Percentiles rank a stretch among this genome's conserved stretches.
Evolutionary conservation across 2,797 vertebrate genomes (phyloP).

Genomic region (Pterois miles): DNA sequence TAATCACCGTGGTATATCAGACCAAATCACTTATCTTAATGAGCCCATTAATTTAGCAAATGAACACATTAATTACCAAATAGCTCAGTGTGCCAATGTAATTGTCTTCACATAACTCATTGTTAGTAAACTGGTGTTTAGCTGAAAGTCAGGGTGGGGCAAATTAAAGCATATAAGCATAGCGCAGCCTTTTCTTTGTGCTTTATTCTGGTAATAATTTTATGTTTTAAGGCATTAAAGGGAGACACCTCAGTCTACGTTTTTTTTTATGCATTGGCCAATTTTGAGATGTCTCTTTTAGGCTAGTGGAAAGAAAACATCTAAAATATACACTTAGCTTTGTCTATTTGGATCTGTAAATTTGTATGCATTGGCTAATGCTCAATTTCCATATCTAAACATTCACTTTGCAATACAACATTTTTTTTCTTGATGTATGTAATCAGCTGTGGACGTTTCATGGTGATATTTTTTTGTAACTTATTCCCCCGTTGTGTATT

Average conservation of each 20-base stretch:
- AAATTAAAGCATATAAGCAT: too few species aligned
- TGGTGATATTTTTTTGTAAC: neutral
- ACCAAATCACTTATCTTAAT: slow-evolving; percentile 42
- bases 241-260: neutral
- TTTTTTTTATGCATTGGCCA: neutral
- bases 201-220: neutral
- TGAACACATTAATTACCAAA: slow-evolving; percentile 47
- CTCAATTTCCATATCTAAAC: neutral
- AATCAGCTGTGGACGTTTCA: neutral
- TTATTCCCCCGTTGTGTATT: neutral
- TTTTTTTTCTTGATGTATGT: too few species aligned
- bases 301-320: neutral
- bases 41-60: slow-evolving; percentile 55
- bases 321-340: neutral
- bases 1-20: slow-evolving; percentile 23
- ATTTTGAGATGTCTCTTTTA: neutral
- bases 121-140: slow-evolving; percentile 8
- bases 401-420: neutral
- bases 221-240: neutral
- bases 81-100: slow-evolving; percentile 33
- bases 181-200: neutral
- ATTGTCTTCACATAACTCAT: slow-evolving; percentile 11
- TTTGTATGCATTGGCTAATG: neutral
- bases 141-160: neutral
- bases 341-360: neutral